These are phyloP conservation scores for Hanleya hanleyi DNA, from an alignment of 2,888 invertebrate species.

Conservation along the genomic window DNA sequence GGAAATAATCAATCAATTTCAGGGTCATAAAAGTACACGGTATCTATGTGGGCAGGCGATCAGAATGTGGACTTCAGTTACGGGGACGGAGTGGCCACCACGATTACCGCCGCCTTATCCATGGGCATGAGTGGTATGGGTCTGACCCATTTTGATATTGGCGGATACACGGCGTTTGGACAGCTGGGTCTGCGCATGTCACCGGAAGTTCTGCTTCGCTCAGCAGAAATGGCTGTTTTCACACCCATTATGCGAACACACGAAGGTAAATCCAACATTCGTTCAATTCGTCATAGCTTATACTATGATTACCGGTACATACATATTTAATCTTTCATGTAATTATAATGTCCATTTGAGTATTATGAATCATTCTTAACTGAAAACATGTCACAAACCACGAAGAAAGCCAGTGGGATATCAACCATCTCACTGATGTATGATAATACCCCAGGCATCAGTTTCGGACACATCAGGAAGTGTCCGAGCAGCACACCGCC, in stretches of 20 bases:
- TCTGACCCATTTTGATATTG: conserved; percentile 67
- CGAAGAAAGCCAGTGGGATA: too few species aligned
- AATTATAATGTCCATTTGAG: too few species aligned
- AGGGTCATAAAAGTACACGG: conserved; percentile 59
- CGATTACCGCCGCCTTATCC: conserved; percentile 59
- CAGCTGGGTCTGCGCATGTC: conserved; percentile 47
- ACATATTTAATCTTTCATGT: too few species aligned
- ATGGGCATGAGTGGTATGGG: conserved; percentile 62
- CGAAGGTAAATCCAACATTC: conserved; percentile 66
- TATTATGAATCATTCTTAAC: too few species aligned
- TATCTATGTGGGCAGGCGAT: conserved; percentile 67
- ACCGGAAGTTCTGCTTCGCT: conserved; percentile 58
- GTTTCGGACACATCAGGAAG: too few species aligned
- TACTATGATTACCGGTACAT: too few species aligned
- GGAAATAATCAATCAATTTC: conserved; percentile 7
- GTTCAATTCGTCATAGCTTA: too few species aligned
- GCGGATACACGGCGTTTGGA: conserved; percentile 61
- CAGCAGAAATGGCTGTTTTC: conserved; percentile 65
- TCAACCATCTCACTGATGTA: too few species aligned
- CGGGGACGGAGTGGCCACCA: conserved; percentile 63
- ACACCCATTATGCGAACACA: conserved; percentile 64
- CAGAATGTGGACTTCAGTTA: conserved; percentile 66
- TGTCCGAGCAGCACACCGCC: too few species aligned
- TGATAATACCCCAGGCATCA: too few species aligned
- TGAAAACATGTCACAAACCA: too few species aligned